Base-by-base conservation (phyloP, 2,797 vertebrate genomes). In the Macrochelys suwanniensis region DNA sequence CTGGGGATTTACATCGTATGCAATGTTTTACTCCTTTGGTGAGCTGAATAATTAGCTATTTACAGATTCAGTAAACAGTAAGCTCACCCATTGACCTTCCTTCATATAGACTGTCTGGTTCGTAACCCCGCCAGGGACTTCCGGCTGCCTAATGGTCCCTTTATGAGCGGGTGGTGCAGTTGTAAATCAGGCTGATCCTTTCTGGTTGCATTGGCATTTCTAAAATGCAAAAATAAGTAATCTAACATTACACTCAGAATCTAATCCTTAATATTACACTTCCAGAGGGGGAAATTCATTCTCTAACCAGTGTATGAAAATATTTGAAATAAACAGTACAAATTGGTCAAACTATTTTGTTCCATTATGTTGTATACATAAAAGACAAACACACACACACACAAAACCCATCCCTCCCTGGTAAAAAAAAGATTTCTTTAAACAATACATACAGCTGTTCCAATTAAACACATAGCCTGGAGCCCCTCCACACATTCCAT, bases 1-100 rank as follows among this genome's bases (percentile, higher is more conserved):
- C 65, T 2, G 2, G 93, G 82, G 87, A 85, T 89, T 95, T 94
- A 79, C 77, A 82, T 57, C 95, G 91, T 87, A 51, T 45, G 56
- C 1, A 45, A 84, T 56, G 71, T 49, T 87, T 92, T 8, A 19
- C 84, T 57, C 90, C 84, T 95, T 95, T 88, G 93, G 89, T 9
- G 47, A 84, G 82, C 68, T 89, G 91, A 95, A 91, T 84, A 97
- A 96, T 94, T 97, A 93, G 89, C 81, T 95, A 80, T 94, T 96
- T 93, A 94, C 90, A 10, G 25, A 95, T 79, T 88, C 61, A 89
- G 83, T 84, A 92, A 94, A 96, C 92, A 95, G 87, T 89, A 90
- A 90, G 84, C 28, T 95, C 83, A 91, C 76, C 85, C 78, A 90
- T 53, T 97, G 89, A 91, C 97, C 97, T 93, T 80, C 90, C 83